Conservation (phyloP, 2,888 invertebrate species). For the Villa cingulata region DNA sequence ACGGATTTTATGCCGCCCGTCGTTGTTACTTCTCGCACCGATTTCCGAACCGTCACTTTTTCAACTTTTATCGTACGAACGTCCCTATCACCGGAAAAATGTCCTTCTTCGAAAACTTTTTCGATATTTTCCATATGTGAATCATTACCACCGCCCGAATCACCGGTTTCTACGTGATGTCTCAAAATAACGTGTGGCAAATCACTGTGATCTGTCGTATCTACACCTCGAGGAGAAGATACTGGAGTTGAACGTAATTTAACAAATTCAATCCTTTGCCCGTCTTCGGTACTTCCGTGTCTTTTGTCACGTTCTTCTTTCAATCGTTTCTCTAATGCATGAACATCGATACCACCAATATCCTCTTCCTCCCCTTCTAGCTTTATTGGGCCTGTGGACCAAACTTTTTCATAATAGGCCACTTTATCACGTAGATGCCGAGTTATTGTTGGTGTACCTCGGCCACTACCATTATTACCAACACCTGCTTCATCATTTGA, state of each 20-base stretch:
- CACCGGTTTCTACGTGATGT: conserved; percentile 28
- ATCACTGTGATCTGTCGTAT: conserved; percentile 24
- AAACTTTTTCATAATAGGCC: conserved; percentile 66
- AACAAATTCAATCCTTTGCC: conserved; percentile 45
- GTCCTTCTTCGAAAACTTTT: conserved; percentile 49
- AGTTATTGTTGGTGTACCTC: conserved; percentile 15
- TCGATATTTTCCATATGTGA: conserved; percentile 42
- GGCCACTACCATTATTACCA: conserved; percentile 13
- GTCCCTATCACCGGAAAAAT: conserved; percentile 40
- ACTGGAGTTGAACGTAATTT: conserved; percentile 45
- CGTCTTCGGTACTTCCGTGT: conserved; percentile 36
- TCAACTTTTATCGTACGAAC: conserved; percentile 58
- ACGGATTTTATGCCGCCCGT: conserved; percentile 30
- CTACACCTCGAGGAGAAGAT: conserved; percentile 35
- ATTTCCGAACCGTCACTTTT: conserved; percentile 51
- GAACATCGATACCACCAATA: conserved; percentile 40
- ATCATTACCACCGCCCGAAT: conserved; percentile 10
- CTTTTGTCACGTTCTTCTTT: conserved; percentile 40
- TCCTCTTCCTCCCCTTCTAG: conserved; percentile 23
- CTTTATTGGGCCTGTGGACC: conserved; percentile 41
- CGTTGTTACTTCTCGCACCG: conserved; percentile 42
- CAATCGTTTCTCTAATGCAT: conserved; percentile 46
- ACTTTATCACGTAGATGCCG: conserved; percentile 56
- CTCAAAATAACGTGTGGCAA: conserved; percentile 37
- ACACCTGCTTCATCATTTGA: conserved; percentile 7